Evolutionary conservation across 2,113 vertebrate species (phyloP).

Genomic region (Aplodontia rufa): DNA sequence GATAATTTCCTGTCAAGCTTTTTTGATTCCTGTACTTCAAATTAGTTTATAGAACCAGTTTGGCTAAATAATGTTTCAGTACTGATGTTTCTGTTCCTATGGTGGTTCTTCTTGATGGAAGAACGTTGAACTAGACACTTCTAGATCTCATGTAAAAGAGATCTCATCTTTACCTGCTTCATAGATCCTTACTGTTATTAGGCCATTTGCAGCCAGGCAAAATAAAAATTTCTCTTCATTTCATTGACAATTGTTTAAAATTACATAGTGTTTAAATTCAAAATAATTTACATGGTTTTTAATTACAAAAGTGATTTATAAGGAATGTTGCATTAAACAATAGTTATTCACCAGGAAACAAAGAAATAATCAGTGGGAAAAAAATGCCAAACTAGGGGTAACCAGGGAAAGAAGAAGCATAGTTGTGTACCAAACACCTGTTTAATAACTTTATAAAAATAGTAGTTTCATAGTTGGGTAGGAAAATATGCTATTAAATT

Average conservation of each 20-base stretch:
- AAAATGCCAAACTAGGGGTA: not conserved
- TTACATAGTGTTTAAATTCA: not conserved
- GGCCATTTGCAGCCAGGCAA: not conserved
- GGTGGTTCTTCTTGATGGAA: not conserved
- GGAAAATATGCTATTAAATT: not conserved
- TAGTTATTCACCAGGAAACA: not conserved
- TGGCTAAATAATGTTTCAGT: not conserved
- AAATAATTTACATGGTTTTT: not conserved
- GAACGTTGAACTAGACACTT: accelerated
- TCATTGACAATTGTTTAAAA: not conserved
- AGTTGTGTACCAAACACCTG: not conserved
- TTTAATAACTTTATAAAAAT: not conserved
- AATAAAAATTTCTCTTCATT: not conserved
- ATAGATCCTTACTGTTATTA: accelerated
- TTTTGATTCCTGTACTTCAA: not conserved
- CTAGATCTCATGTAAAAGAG: not conserved
- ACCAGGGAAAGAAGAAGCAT: not conserved
- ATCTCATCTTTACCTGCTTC: not conserved
- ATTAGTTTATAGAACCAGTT: not conserved
- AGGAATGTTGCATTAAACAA: not conserved
- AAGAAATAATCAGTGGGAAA: not conserved
- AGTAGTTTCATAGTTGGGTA: not conserved
- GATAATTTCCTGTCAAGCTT: not conserved
- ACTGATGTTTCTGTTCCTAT: not conserved
- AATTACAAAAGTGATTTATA: not conserved